These are phyloP conservation scores for Dicycla oo DNA, from an alignment of 2,888 invertebrate genomes.

Conservation along the genomic window DNA sequence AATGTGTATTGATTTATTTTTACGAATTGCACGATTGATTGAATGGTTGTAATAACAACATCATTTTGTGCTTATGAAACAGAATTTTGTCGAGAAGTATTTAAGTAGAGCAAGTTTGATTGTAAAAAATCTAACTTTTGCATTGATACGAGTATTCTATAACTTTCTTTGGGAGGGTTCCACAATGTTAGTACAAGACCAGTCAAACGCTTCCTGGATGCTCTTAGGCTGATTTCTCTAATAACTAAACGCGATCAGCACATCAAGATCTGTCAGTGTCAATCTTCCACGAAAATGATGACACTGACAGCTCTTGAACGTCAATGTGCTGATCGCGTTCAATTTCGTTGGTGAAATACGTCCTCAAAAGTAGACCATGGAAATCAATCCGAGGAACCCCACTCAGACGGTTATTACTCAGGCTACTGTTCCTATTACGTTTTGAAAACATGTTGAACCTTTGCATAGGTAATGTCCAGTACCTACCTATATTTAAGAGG, in stretches of 20 bases:
- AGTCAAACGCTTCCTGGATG: neutral
- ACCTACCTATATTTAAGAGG: neutral
- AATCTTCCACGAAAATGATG: neutral
- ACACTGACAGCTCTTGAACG: neutral
- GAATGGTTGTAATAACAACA: constrained; percentile 4
- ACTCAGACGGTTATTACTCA: no score
- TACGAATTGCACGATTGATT: constrained; percentile 10
- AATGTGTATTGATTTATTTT: constrained; percentile 48
- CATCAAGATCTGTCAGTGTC: neutral
- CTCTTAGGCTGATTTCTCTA: neutral
- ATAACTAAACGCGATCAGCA: neutral
- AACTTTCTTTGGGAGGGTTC: neutral
- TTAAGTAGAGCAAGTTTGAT: neutral
- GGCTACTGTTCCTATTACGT: no score
- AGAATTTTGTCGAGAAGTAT: neutral
- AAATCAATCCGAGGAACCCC: neutral
- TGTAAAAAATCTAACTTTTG: neutral
- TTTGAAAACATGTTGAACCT: neutral
- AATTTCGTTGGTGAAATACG: neutral
- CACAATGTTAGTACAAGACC: neutral
- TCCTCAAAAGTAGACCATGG: neutral
- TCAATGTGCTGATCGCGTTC: no score
- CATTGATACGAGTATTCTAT: no score
- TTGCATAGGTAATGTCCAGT: neutral
- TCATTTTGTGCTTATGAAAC: neutral